These are phyloP conservation scores for Epizoanthus illoricatus DNA, from an alignment of 92 coral and sea anemone species.

Conservation along the genomic window DNA sequence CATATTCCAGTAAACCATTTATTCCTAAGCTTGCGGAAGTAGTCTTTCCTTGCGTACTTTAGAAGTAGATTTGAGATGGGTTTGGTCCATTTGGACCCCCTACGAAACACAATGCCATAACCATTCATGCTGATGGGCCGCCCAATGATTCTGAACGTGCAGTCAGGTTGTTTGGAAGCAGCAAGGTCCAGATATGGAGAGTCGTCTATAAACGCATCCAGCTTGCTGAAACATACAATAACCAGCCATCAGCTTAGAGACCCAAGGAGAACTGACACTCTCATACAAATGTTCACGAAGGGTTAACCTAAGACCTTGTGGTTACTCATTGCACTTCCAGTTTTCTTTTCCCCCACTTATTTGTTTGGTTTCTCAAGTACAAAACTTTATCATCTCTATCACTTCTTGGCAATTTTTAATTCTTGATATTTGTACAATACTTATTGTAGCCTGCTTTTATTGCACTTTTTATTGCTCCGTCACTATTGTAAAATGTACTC, in stretches of 20 bases:
- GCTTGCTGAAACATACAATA: constrained; percentile 43
- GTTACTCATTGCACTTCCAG: no score
- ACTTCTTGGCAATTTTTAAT: no score
- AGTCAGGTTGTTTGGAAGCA: constrained; percentile 73
- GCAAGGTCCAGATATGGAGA: constrained; percentile 76
- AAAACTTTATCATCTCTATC: no score
- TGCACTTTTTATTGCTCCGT: no score
- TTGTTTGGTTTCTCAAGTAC: no score
- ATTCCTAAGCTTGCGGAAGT: constrained; percentile 55
- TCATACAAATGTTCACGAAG: no score
- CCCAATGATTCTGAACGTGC: constrained; percentile 67
- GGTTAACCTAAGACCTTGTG: no score
- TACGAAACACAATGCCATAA: constrained; percentile 63
- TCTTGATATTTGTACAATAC: no score
- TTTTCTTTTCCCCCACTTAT: no score
- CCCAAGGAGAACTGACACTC: no score
- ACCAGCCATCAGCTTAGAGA: background rate
- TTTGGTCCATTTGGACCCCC: constrained; percentile 63
- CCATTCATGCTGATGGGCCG: constrained; percentile 57
- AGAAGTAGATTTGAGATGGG: constrained; percentile 64
- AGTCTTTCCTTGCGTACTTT: constrained; percentile 61
- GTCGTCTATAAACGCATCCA: constrained; percentile 76
- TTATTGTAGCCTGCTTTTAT: no score
- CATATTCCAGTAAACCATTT: constrained; percentile 75
- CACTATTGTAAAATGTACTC: no score